Conservation (phyloP, 2,888 invertebrate species). For the Drosophila helvetica region DNA sequence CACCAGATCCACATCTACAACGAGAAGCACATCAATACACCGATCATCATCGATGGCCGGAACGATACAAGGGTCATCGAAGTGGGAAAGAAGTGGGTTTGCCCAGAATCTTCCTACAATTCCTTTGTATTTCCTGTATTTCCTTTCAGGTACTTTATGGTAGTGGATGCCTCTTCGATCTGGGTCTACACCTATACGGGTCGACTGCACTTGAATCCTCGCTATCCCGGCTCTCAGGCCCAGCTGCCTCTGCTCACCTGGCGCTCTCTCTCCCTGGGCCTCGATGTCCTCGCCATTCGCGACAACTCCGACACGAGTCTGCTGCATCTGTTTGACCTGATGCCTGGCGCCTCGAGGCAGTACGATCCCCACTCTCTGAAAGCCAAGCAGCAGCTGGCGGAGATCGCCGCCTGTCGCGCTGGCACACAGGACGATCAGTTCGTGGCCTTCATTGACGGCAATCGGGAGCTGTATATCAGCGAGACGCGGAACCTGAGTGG, state of each 20-base stretch:
- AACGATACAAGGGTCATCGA: constrained; percentile 82
- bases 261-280: constrained; percentile 91
- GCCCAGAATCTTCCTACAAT: neutral
- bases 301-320: constrained; percentile 94
- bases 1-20: constrained; percentile 97
- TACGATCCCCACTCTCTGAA: constrained; percentile 89
- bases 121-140: neutral
- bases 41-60: constrained; percentile 92
- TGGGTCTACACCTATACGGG: constrained; percentile 98
- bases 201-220: constrained; percentile 91
- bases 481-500: constrained; percentile 83
- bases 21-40: constrained; percentile 96
- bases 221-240: constrained; percentile 92
- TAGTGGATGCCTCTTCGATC: constrained; percentile 93
- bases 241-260: constrained; percentile 89
- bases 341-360: constrained; percentile 83
- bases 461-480: constrained; percentile 93
- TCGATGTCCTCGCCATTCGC: constrained; percentile 93
- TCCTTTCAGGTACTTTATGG: constrained; percentile 90
- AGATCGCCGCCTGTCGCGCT: constrained; percentile 93
- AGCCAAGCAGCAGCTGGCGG: constrained; percentile 88
- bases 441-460: constrained; percentile 94
- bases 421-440: constrained; percentile 91
- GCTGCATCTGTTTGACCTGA: constrained; percentile 93
- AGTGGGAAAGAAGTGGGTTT: constrained; percentile 81